phyloP scores from a whole-genome alignment of 2,113 vertebrate species.

The Megalops atlanticus region DNA sequence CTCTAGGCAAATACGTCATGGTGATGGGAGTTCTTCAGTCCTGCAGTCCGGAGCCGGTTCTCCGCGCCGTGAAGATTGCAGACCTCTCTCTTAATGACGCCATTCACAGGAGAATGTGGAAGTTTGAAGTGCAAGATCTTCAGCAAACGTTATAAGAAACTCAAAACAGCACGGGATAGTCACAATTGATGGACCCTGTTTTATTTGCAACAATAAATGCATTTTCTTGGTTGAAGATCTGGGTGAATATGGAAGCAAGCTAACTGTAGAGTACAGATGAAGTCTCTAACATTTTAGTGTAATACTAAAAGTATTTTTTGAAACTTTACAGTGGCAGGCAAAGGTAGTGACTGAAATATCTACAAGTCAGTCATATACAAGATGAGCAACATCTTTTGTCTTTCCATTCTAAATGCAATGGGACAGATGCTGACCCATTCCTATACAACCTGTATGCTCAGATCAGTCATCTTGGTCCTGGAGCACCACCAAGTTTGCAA shows the following conservation, averaged over 20 bases:
- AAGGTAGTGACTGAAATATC: no score
- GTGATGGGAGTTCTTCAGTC: constrained; percentile 85
- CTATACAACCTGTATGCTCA: no score
- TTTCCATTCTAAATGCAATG: no score
- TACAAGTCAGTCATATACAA: no score
- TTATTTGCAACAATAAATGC: no score
- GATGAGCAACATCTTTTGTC: no score
- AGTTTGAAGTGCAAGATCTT: constrained; percentile 87
- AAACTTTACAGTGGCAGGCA: background rate
- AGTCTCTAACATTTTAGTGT: background rate
- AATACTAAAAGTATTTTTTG: no score
- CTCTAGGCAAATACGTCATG: constrained; percentile 90
- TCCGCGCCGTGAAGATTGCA: constrained; percentile 89
- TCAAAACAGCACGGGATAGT: background rate
- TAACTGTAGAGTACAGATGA: background rate
- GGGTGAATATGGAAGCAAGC: no score
- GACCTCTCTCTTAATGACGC: constrained; percentile 85
- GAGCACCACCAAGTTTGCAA: no score
- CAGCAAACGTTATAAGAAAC: constrained; percentile 66
- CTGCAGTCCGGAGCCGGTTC: constrained; percentile 79
- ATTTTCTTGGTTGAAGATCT: background rate
- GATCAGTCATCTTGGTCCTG: no score
- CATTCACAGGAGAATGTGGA: constrained; percentile 80
- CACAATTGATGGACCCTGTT: no score
- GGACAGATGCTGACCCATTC: no score